Conservation (phyloP, 2,113 vertebrate species). For the Myotis yumanensis region DNA sequence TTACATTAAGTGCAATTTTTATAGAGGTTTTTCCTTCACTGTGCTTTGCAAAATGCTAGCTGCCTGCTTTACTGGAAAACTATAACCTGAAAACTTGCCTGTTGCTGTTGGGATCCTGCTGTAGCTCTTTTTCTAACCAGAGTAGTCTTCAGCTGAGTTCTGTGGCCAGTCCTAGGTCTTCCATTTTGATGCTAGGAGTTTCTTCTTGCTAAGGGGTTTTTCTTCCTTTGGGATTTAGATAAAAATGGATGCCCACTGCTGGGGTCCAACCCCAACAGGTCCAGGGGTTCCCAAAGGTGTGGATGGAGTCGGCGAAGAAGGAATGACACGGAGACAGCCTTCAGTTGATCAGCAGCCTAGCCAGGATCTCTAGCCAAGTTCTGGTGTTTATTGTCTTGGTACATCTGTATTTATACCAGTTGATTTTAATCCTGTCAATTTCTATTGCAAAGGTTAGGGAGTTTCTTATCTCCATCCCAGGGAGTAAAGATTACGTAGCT, state of each 20-base stretch:
- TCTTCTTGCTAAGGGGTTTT: neutral
- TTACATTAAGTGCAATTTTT: slow-evolving; percentile 2
- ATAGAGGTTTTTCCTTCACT: neutral
- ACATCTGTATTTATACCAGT: no score
- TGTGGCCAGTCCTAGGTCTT: neutral
- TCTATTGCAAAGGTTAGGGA: no score
- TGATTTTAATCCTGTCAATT: no score
- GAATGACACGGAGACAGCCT: no score
- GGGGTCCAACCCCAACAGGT: no score
- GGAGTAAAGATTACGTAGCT: no score
- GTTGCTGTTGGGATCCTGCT: neutral
- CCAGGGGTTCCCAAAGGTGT: no score
- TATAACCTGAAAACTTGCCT: neutral
- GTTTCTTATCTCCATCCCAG: no score
- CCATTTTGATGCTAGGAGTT: neutral
- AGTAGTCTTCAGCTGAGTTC: neutral
- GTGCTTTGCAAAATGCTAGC: neutral
- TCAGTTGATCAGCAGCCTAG: no score
- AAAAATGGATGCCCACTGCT: neutral
- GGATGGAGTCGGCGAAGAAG: no score
- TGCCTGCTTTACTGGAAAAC: slow-evolving; percentile 15
- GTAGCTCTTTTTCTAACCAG: neutral
- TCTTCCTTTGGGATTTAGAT: neutral
- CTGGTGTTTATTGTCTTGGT: no score
- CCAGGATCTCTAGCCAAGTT: no score